Percentiles rank a stretch among this genome's conserved stretches.
Conservation (phyloP, 2,797 vertebrate genomes). For the Tapirus indicus region DNA sequence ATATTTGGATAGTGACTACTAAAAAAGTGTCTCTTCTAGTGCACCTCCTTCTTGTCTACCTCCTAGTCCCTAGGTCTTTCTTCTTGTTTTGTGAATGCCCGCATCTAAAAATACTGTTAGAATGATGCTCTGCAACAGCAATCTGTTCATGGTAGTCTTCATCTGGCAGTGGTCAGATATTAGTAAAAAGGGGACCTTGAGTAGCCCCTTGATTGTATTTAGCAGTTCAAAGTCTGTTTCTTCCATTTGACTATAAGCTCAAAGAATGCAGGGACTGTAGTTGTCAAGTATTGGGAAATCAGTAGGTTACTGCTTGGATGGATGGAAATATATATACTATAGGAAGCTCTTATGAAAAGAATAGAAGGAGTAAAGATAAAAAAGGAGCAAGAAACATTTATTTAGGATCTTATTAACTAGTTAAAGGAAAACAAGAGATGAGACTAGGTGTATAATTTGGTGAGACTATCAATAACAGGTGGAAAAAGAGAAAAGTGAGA, state of each 20-base stretch:
- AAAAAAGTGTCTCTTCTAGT: slow-evolving; percentile 16
- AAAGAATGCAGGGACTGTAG: background rate
- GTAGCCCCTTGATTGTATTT: background rate
- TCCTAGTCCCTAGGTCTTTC: background rate
- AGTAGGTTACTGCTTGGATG: background rate
- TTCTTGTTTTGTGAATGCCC: background rate
- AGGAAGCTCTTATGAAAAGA: background rate
- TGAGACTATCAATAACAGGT: background rate
- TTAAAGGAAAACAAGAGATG: background rate
- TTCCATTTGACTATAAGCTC: background rate
- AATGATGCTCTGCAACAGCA: background rate
- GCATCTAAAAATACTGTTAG: background rate
- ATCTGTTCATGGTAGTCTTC: background rate
- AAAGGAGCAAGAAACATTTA: slow-evolving; percentile 2
- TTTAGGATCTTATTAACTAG: background rate
- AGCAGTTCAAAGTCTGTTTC: slow-evolving; percentile 8
- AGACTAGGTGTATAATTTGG: background rate
- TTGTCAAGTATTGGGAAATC: background rate
- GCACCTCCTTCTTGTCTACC: background rate
- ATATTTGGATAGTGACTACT: slow-evolving; percentile 47
- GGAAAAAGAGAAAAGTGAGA: background rate
- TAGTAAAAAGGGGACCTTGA: background rate
- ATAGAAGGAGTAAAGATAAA: background rate
- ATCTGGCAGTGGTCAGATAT: background rate
- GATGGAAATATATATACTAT: background rate